Percentiles rank a stretch among this genome's conserved stretches.
These are phyloP conservation scores for Pycnonotus jocosus DNA, from an alignment of 2,113 vertebrate genomes.

Conservation along the genomic window DNA sequence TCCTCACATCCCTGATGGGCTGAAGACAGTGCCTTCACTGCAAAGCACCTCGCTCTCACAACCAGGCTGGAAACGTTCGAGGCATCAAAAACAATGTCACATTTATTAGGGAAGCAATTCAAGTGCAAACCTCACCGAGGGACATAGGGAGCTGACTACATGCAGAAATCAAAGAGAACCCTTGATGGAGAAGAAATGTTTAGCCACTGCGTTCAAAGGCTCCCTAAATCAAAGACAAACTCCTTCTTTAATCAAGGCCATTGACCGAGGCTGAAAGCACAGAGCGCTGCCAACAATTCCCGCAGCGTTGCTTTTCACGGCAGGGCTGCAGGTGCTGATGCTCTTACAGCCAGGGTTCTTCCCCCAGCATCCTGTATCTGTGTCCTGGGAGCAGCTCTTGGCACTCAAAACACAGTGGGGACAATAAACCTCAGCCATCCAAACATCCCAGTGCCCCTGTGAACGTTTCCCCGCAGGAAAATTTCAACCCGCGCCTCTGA, in stretches of 20 bases:
- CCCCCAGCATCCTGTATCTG: rapidly evolving
- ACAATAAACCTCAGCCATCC: not conserved
- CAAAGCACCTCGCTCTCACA: not conserved
- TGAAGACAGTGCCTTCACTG: not conserved
- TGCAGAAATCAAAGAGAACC: constrained; percentile 36
- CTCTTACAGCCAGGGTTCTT: not conserved
- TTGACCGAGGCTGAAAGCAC: constrained; percentile 46
- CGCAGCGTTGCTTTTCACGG: not conserved
- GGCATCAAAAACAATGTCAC: constrained; percentile 19
- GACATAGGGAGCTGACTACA: not conserved
- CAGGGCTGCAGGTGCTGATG: not conserved
- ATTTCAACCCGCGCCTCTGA: not conserved
- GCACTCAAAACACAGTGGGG: not conserved
- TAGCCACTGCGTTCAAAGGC: constrained; percentile 45
- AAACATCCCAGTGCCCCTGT: not conserved
- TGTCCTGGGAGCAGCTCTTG: not conserved
- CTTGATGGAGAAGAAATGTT: constrained; percentile 42
- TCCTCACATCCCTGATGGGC: not conserved
- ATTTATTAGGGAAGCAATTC: constrained; percentile 34
- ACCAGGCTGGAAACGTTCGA: not conserved
- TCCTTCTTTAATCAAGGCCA: constrained; percentile 50
- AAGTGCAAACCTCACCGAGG: not conserved
- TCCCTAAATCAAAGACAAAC: constrained; percentile 62
- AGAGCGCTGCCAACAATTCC: not conserved
- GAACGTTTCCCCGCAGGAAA: not conserved